Base-by-base conservation (phyloP, 2,888 invertebrate genomes). In the Tipula unca region DNA sequence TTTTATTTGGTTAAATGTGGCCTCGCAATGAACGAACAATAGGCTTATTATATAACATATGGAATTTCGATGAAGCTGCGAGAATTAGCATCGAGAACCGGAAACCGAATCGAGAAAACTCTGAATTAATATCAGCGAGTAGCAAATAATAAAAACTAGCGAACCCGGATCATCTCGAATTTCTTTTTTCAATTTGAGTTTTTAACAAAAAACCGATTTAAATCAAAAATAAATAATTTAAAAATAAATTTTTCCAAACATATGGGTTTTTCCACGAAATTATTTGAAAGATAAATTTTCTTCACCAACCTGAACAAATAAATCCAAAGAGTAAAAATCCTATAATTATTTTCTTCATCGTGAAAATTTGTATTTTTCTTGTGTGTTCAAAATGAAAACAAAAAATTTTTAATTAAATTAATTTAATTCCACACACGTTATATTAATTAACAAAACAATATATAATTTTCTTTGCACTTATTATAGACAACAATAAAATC, bases 321-420 rank as follows among this genome's bases (percentile, higher is more conserved):
- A 83, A 83, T 83, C 83, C 83, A 83, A 83, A 83, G 1, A 83
- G 29, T 83, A 83, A 83, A 83, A 83, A 83, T 83, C 83, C 83
- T 32, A 83, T 32, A 83, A 32, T 5, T 32, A 83, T 83, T 32
- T 32, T 83, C 83, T 29, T 83, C 83, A 83, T 83, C n/a, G n/a
- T 83, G 83, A 69, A 69, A 69, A 69, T 69, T 69, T 25, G 1
- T 20, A 3, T 25, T 69, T 69, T 69, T 25, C 17, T 54, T 48
- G 13, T 42, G 42, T 48, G n/a, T 69, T 69, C 20, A 25, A 69
- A 69, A 17, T 6, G 3, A 10, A 48, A 48, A 48, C 5, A 17
- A 17, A 48, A 17, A 48, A 10, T 39, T 39, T 10, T 13, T 39
- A 82, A 83, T 32, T 32, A 8, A 82, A 8, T 82, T 82, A 48